Percentiles rank a stretch among this genome's conserved stretches.
Evolutionary conservation across 2,888 invertebrate species (phyloP).

Genomic region (Mayetiola destructor): DNA sequence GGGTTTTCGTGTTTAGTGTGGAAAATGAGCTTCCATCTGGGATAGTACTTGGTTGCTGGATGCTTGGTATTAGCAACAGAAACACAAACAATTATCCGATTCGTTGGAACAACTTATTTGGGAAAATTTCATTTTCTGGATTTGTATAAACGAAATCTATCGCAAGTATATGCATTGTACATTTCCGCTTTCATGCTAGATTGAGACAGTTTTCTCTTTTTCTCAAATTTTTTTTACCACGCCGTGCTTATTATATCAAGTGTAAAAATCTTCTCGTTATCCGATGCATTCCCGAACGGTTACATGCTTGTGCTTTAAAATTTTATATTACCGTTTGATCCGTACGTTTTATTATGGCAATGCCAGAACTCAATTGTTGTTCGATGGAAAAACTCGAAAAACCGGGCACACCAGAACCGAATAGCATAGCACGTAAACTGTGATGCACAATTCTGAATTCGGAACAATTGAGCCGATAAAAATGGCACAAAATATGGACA

Average conservation of each 20-base stretch:
- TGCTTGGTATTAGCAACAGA: no score
- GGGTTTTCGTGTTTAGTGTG: no score
- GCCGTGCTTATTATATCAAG: neutral
- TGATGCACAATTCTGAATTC: neutral
- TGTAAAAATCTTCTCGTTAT: neutral
- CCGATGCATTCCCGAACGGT: no score
- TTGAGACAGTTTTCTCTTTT: slow-evolving; percentile 2
- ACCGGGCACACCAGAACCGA: neutral
- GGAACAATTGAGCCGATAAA: neutral
- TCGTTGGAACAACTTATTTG: no score
- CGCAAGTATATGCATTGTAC: slow-evolving; percentile 7
- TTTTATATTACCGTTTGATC: slow-evolving; percentile 3
- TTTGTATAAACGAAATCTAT: no score
- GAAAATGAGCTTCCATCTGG: no score
- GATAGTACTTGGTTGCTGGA: no score
- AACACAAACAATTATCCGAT: no score
- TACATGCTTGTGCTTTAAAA: no score
- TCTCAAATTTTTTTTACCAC: neutral
- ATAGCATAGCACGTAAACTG: no score
- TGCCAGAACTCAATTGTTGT: neutral
- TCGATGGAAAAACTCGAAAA: neutral
- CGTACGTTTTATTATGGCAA: slow-evolving; percentile 12
- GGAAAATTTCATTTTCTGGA: no score
- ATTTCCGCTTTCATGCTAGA: neutral
- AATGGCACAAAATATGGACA: neutral